Evolutionary conservation across 2,113 vertebrate genomes (phyloP).

Genomic region (Stomatorhinus ivindoensis): DNA sequence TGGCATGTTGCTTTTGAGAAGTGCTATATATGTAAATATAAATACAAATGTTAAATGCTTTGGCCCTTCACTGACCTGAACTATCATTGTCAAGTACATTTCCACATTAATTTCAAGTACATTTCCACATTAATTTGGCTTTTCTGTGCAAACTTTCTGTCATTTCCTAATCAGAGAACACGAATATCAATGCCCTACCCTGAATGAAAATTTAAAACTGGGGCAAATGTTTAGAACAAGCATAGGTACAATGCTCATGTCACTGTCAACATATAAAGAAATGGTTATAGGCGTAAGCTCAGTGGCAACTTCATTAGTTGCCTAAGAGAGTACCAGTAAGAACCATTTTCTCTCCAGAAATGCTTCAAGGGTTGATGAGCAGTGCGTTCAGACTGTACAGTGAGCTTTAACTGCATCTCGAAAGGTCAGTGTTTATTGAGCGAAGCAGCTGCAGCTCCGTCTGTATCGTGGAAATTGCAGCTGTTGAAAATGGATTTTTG

Average conservation of each 20-base stretch:
- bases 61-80: neutral
- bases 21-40: neutral
- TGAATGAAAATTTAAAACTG: neutral
- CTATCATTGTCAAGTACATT: neutral
- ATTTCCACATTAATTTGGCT: neutral
- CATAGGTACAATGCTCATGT: neutral
- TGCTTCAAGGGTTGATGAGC: neutral
- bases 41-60: neutral
- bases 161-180: neutral
- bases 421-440: neutral
- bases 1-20: neutral
- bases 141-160: neutral
- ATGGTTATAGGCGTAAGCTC: constrained; percentile 21
- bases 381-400: neutral
- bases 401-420: constrained; percentile 37
- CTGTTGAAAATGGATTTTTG: constrained; percentile 67
- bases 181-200: constrained; percentile 6
- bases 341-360: neutral
- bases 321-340: neutral
- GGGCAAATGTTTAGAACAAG: neutral
- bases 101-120: neutral
- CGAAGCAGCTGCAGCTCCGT: neutral
- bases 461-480: neutral
- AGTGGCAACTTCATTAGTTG: constrained; percentile 37
- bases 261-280: neutral